A percentile compares a stretch with the other conserved stretches of the same genome.
These are phyloP conservation scores for Cassiopea andromeda DNA, from an alignment of 30 jellyfish, hydroid and myxozoan genomes.

Conservation along the genomic window DNA sequence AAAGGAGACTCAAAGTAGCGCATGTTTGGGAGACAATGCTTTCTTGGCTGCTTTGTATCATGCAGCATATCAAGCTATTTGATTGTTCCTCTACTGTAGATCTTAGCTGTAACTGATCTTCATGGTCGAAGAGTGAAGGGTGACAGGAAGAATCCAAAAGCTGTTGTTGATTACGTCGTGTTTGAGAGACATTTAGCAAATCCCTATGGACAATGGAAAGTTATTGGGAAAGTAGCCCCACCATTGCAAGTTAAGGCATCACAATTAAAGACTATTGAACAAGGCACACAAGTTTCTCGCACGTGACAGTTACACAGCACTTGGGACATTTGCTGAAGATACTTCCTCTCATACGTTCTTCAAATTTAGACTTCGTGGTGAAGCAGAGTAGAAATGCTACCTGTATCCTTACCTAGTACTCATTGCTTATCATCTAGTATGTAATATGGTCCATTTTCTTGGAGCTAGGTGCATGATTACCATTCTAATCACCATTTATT, in stretches of 20 bases:
- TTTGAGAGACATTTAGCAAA: slow-evolving; percentile 84
- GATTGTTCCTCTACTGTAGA: slow-evolving; percentile 18
- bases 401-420: no score
- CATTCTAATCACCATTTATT: no score
- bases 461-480: no score
- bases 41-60: no score
- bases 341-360: no score
- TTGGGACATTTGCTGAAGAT: no score
- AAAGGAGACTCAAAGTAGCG: no score
- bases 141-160: slow-evolving; percentile 66
- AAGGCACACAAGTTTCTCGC: slow-evolving; percentile 62
- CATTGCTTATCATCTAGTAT: no score
- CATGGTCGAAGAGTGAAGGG: slow-evolving; percentile 80
- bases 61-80: not conserved
- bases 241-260: slow-evolving; percentile 43
- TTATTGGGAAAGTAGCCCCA: slow-evolving; percentile 73
- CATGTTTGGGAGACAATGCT: no score
- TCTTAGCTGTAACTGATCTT: slow-evolving; percentile 72
- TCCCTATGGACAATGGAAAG: slow-evolving; percentile 91
- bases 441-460: no score
- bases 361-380: no score
- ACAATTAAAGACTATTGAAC: slow-evolving; percentile 10
- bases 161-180: slow-evolving; percentile 81
- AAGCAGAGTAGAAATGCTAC: no score
- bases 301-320: not conserved